A percentile compares a stretch with the other conserved stretches of the same genome.
Conservation (phyloP, 2,113 vertebrate species). For the Delphinapterus leucas region DNA sequence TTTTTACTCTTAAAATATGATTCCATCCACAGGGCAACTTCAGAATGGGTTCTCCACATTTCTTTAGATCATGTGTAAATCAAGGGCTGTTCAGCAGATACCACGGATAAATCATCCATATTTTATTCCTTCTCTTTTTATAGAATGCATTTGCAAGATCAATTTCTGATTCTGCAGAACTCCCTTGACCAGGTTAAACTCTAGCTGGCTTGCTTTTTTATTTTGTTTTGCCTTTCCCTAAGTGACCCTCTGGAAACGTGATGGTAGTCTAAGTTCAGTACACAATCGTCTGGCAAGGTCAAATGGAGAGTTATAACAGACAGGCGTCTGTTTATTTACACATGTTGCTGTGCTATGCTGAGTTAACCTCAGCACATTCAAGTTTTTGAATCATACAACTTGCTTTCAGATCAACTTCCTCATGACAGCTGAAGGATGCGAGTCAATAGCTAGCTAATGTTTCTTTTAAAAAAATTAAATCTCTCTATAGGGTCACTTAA, state of each 20-base stretch:
- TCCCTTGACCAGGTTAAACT: slow-evolving; percentile 65
- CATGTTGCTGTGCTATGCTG: slow-evolving; percentile 54
- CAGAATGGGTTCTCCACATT: slow-evolving; percentile 67
- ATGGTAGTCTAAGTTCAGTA: slow-evolving; percentile 64
- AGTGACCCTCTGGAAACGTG: slow-evolving; percentile 66
- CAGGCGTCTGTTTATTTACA: slow-evolving; percentile 75
- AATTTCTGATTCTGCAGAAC: slow-evolving; percentile 71
- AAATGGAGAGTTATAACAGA: slow-evolving; percentile 74
- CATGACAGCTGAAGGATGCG: slow-evolving; percentile 65
- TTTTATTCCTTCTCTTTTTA: slow-evolving; percentile 63
- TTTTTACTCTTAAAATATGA: slow-evolving; percentile 75
- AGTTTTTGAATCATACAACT: slow-evolving; percentile 71
- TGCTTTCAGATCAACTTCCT: slow-evolving; percentile 64
- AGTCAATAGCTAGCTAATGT: slow-evolving; percentile 65
- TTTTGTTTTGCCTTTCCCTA: slow-evolving; percentile 59
- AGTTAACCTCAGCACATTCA: slow-evolving; percentile 56
- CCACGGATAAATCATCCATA: slow-evolving; percentile 30
- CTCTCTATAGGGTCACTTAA: slow-evolving; percentile 82
- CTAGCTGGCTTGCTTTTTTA: slow-evolving; percentile 56
- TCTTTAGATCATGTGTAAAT: slow-evolving; percentile 65
- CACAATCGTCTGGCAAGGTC: slow-evolving; percentile 78
- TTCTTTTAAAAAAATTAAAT: slow-evolving; percentile 63
- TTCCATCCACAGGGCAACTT: slow-evolving; percentile 42
- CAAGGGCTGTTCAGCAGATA: slow-evolving; percentile 48
- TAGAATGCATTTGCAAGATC: slow-evolving; percentile 74